Evolutionary conservation across 2,888 invertebrate species (phyloP).

Genomic region (Thera obeliscata): DNA sequence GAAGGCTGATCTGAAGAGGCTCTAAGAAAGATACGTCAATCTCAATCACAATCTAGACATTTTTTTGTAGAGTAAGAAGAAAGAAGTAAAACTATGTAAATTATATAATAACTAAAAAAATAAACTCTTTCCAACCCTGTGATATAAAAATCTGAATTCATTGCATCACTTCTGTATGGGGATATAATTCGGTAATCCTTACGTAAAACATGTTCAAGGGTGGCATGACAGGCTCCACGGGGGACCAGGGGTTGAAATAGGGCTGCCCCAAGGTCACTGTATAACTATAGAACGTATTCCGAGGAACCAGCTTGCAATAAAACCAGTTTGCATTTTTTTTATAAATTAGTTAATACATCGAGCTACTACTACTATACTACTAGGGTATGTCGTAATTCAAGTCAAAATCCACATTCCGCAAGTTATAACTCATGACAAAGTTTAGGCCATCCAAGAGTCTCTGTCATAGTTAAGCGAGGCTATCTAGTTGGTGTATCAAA

Average conservation of each 20-base stretch:
- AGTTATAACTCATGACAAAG: too few relatives aligned
- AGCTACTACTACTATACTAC: too few relatives aligned
- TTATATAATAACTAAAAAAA: too few relatives aligned
- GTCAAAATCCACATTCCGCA: too few relatives aligned
- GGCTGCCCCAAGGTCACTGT: conserved; percentile 32
- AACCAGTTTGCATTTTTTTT: neutral
- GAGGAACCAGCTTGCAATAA: neutral
- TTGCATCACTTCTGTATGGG: neutral
- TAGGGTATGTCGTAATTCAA: too few relatives aligned
- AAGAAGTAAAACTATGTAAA: neutral
- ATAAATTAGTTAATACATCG: neutral
- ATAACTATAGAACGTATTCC: conserved; percentile 1
- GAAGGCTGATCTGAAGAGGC: neutral
- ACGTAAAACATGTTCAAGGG: conserved; percentile 22
- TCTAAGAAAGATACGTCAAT: conserved; percentile 6
- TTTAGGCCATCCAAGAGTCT: too few relatives aligned
- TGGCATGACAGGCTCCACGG: conserved; percentile 10
- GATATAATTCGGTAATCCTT: conserved; percentile 10
- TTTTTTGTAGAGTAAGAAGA: neutral
- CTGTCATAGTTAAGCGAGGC: too few relatives aligned
- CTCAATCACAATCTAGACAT: conserved; percentile 14
- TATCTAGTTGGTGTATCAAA: too few relatives aligned
- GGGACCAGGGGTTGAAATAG: conserved; percentile 23
- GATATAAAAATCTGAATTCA: neutral
- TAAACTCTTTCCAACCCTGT: too few relatives aligned